Conservation (phyloP, 2,797 vertebrate species). For the Mergus octosetaceus region DNA sequence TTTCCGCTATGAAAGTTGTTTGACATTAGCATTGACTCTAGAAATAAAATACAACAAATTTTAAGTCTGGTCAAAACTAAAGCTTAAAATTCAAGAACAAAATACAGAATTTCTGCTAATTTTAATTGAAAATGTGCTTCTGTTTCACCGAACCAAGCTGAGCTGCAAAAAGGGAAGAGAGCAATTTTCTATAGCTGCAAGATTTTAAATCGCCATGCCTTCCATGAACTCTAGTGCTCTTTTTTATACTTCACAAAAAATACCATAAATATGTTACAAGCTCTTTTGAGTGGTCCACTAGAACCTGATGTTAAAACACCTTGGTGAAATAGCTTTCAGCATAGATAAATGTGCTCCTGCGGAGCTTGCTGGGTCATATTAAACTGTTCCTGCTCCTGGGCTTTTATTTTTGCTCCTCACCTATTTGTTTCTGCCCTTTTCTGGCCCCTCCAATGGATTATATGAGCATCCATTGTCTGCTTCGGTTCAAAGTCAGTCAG, state of each 20-base stretch:
- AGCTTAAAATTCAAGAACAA: background rate
- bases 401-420: slow-evolving; percentile 60
- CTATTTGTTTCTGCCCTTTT: slow-evolving; percentile 43
- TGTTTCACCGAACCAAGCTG: background rate
- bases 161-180: background rate
- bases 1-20: background rate
- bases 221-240: background rate
- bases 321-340: slow-evolving; percentile 14
- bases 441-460: slow-evolving; percentile 17
- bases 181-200: background rate
- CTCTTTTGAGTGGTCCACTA: background rate
- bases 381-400: background rate
- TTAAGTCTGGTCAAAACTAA: background rate
- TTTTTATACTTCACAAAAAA: background rate
- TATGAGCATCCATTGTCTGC: slow-evolving; percentile 23
- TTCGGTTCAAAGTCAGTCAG: background rate
- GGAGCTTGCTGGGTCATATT: slow-evolving; percentile 40
- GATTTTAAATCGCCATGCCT: background rate
- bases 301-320: slow-evolving; percentile 15
- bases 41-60: background rate
- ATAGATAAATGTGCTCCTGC: background rate
- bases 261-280: background rate
- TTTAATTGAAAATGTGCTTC: background rate
- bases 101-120: background rate
- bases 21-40: background rate